A percentile compares a stretch with the other conserved stretches of the same genome.
phyloP scores from a whole-genome alignment of 2,797 vertebrate genomes.

The Leptodactylus fallax region DNA sequence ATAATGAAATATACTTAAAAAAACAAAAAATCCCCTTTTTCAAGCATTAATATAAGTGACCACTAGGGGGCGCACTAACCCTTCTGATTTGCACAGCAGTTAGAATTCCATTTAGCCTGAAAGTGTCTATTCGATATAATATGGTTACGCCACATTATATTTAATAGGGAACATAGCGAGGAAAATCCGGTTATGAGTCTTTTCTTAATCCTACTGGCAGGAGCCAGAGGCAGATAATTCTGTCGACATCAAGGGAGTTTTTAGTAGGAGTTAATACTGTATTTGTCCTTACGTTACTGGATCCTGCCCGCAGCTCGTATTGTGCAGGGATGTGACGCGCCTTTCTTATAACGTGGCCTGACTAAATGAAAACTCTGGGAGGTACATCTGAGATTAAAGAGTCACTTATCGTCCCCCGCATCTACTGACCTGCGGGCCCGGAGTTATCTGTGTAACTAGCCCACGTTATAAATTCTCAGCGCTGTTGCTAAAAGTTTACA shows the following conservation, averaged over 20 bases:
- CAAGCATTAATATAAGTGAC: slow-evolving; percentile 68
- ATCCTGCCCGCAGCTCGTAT: background rate
- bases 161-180: slow-evolving; percentile 44
- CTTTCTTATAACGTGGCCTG: slow-evolving; percentile 20
- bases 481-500: background rate
- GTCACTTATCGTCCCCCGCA: background rate
- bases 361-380: slow-evolving; percentile 17
- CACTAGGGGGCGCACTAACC: slow-evolving; percentile 23
- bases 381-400: background rate
- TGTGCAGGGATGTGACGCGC: background rate
- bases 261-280: slow-evolving; percentile 22
- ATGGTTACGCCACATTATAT: slow-evolving; percentile 48
- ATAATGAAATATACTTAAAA: too few relatives aligned
- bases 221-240: slow-evolving; percentile 40
- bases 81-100: background rate
- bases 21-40: too few relatives aligned
- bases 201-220: slow-evolving; percentile 54
- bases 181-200: slow-evolving; percentile 53
- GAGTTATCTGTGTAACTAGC: background rate
- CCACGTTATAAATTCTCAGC: too few relatives aligned
- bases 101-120: background rate
- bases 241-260: slow-evolving; percentile 50
- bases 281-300: background rate
- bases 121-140: slow-evolving; percentile 30
- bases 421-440: background rate